phyloP scores from a whole-genome alignment of 2,113 vertebrate genomes.

The Poeciliopsis turrubarensis region DNA sequence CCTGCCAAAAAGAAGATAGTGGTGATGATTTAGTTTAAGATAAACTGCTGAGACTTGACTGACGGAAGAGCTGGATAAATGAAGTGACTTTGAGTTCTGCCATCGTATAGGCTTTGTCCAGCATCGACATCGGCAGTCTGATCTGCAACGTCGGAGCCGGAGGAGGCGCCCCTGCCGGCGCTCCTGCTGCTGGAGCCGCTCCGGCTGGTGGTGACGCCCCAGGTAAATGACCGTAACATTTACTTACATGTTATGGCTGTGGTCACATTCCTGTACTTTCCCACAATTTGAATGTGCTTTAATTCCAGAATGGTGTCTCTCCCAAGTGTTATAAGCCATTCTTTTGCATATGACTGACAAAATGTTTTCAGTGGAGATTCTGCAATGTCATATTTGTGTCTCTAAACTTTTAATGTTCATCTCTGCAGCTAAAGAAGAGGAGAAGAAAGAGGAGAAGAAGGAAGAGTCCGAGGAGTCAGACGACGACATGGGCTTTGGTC shows the following conservation, averaged over 20 bases:
- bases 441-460: conserved; percentile 98
- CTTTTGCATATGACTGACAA: neutral
- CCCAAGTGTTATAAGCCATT: neutral
- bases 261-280: neutral
- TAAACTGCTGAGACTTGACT: neutral
- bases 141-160: conserved; percentile 22
- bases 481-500: conserved; percentile 99
- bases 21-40: no score
- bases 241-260: neutral
- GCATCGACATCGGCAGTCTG: conserved; percentile 74
- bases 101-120: conserved; percentile 82
- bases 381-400: neutral
- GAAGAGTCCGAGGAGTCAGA: conserved; percentile 97
- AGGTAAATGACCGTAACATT: conserved; percentile 72
- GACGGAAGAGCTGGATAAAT: neutral
- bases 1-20: no score
- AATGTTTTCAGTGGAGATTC: neutral
- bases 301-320: neutral
- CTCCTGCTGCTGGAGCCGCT: conserved; percentile 91
- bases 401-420: conserved; percentile 23
- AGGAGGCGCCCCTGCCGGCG: conserved; percentile 84
- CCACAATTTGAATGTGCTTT: neutral
- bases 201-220: conserved; percentile 83
- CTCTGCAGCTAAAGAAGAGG: conserved; percentile 87
- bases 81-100: neutral